Base-by-base conservation (phyloP, 1,140 invertebrate species). In the Bombyx mandarina region DNA sequence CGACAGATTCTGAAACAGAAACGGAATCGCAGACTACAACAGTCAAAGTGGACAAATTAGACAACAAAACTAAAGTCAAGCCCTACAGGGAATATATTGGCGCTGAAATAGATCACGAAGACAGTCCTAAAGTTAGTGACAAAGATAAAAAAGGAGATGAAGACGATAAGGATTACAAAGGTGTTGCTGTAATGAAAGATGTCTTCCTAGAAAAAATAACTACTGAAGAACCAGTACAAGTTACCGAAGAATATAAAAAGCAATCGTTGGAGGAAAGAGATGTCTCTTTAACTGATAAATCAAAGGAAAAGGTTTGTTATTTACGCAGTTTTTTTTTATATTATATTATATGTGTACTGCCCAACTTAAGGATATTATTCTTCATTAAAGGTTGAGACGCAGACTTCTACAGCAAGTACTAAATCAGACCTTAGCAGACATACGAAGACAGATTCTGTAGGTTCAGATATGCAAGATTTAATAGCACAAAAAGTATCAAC, bases 61-160 rank as follows among this genome's bases (percentile, higher is more conserved):
- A 74, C 58, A 57, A 67, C 43, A 79, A 72, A 68, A 54, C 58
- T 18, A 75, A 77, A 66, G 58, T 67, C 7, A 71, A 73, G 54
- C n/a, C 63, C 12, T 66, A 72, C 22, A 71, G 67, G 62, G 69
- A 75, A 61, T 42, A 73, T 69, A 49, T 12, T 5, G 26, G 26
- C 26, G 26, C 26, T 35, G 26, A 35, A 35, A 35, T 54, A 3
- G 66, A 71, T 44, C 22, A 60, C 56, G 62, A 53, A 45, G 52
- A 67, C 56, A 52, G 58, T 59, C 43, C 56, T 22, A 67, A 77
- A 66, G 60, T 62, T 45, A 35, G 43, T 8, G 66, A 60, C 44
- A 45, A 55, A 54, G 88, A 88, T 60, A 90, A 91, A 57, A 91
- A 91, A 67, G 88, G 88, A 4, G 88, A 90, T 66, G 88, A 90